Percentiles rank a stretch among this genome's conserved stretches.
Evolutionary conservation across 1,140 invertebrate species (phyloP).

Genomic region (Ceratosolen fusciceps): DNA sequence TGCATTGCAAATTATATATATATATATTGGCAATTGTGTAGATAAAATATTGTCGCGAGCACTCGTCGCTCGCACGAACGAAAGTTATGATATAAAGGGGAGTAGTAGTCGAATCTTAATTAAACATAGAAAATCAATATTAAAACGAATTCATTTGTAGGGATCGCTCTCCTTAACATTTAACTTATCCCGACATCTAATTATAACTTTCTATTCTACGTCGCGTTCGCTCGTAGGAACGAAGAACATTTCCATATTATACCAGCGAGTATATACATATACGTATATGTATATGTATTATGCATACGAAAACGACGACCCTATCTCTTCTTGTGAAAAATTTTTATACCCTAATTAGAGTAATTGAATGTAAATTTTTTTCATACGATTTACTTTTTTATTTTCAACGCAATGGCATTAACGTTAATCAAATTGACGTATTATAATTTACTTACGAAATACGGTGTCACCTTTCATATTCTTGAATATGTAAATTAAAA

Average conservation of each 20-base stretch:
- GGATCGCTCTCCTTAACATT: not conserved
- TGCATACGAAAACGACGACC: not conserved
- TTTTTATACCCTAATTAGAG: not conserved
- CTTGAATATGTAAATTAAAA: not conserved
- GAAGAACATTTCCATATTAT: not conserved
- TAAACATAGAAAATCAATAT: not conserved
- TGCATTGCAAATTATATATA: slow-evolving; percentile 42
- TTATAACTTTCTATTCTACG: slow-evolving; percentile 32
- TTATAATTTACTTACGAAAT: not conserved
- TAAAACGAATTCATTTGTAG: not conserved
- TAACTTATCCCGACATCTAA: slow-evolving; percentile 1
- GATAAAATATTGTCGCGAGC: slow-evolving; percentile 4
- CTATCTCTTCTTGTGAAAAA: not conserved
- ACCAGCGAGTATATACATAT: not conserved
- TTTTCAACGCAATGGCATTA: too few relatives aligned
- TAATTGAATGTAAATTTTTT: not conserved
- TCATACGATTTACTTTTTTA: too few relatives aligned
- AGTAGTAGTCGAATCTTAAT: not conserved
- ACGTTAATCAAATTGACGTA: not conserved
- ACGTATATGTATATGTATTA: not conserved
- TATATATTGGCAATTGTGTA: slow-evolving; percentile 32
- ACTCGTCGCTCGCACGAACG: not conserved
- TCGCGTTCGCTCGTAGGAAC: not conserved
- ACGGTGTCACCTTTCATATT: not conserved
- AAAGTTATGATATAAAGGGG: not conserved